Conservation (phyloP, 2,113 vertebrate genomes). For the Chitala chitala region DNA sequence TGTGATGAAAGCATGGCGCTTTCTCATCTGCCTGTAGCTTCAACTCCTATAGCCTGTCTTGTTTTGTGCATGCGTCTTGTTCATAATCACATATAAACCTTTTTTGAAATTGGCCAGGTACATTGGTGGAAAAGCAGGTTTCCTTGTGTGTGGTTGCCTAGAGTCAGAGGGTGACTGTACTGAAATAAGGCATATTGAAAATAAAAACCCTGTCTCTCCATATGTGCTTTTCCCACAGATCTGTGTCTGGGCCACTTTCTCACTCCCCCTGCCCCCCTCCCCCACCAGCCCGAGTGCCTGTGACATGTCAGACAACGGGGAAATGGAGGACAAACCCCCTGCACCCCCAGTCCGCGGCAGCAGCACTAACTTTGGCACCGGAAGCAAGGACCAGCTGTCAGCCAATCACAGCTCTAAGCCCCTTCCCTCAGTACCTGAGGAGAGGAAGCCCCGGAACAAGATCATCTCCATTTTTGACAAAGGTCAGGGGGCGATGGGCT, state of each 20-base stretch:
- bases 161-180: too few species aligned
- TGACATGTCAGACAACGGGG: constrained; percentile 91
- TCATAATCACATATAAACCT: too few species aligned
- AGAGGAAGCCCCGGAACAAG: constrained; percentile 86
- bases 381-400: constrained; percentile 78
- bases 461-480: constrained; percentile 97
- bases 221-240: constrained; percentile 12
- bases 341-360: constrained; percentile 94
- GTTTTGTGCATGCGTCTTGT: not conserved
- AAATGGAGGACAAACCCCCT: constrained; percentile 93
- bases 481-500: constrained; percentile 59
- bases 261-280: constrained; percentile 33
- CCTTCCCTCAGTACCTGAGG: constrained; percentile 91
- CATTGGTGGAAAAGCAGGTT: too few species aligned
- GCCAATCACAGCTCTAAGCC: constrained; percentile 92
- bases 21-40: not conserved
- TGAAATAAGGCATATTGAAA: too few species aligned
- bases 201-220: not conserved
- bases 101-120: too few species aligned
- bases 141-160: too few species aligned
- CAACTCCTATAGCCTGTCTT: too few species aligned
- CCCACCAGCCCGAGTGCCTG: constrained; percentile 44
- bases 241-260: constrained; percentile 10
- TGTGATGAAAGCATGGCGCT: not conserved
- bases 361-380: constrained; percentile 81